phyloP scores from a whole-genome alignment of 2,888 invertebrate genomes.

The Leptinotarsa haldemani region DNA sequence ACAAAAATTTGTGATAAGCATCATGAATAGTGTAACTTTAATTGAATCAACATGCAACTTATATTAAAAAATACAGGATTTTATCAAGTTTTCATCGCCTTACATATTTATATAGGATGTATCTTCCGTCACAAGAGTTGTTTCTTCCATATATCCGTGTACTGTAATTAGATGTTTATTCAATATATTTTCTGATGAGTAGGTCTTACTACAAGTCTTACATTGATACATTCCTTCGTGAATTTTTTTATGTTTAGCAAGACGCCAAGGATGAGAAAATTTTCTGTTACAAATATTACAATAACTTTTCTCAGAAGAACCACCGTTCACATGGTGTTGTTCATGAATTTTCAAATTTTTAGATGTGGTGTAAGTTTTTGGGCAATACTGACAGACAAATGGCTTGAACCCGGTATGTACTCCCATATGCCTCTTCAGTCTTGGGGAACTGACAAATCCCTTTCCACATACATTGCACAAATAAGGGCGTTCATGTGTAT shows the following conservation, averaged over 20 bases:
- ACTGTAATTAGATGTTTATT: constrained; percentile 50
- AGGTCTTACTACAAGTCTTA: constrained; percentile 55
- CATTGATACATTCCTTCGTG: constrained; percentile 62
- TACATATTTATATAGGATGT: neutral
- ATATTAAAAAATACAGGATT: neutral
- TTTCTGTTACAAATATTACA: constrained; percentile 58
- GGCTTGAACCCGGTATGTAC: constrained; percentile 61
- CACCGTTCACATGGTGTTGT: constrained; percentile 49
- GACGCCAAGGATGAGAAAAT: constrained; percentile 64
- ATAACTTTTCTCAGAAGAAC: constrained; percentile 56
- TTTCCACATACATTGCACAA: constrained; percentile 62
- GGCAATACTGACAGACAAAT: constrained; percentile 57
- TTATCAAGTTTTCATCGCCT: neutral
- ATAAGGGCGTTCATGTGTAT: constrained; percentile 62
- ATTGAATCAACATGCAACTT: no score
- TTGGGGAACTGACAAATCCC: constrained; percentile 61
- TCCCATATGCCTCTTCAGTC: constrained; percentile 63
- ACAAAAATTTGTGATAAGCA: no score
- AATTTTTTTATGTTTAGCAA: constrained; percentile 66
- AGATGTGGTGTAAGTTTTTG: constrained; percentile 59
- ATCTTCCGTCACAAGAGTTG: neutral
- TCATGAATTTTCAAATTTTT: constrained; percentile 61
- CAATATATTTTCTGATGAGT: constrained; percentile 52
- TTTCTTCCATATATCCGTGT: constrained; percentile 13
- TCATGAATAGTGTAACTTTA: no score